Base-by-base conservation (phyloP, 2,797 vertebrate genomes). In the Ptychadena robeensis region DNA sequence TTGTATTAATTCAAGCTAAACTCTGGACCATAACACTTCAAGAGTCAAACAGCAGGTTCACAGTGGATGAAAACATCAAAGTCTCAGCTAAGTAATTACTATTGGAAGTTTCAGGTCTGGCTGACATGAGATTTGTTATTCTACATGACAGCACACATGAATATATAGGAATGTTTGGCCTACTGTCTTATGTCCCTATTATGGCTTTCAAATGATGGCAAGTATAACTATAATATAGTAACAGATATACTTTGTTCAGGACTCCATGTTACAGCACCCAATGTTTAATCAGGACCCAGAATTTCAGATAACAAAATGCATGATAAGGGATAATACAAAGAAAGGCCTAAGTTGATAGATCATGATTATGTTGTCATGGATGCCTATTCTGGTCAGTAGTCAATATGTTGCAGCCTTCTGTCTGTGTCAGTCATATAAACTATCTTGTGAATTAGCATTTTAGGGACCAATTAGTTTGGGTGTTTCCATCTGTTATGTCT, bases 371-470 rank as follows among this genome's bases (percentile, higher is more conserved):
- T 11, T 75, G 37, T 64, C 25, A 40, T 28, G 4, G 27, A 9
- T 63, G 27, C 35, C 15, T 80, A 64, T 63, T 80, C 30, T 63
- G 11, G 57, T 44, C 18, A 71, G 30, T 34, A 22, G 27, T 22
- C 28, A 48, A 72, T 30, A 72, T 72, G 37, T 25, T 35, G 22
- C 30, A 64, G 59, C 35, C 77, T 64, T 72, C 53, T 81, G 37
- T 37, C 32, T 73, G 28, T 53, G 32, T 65, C 15, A 65, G 27
- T 73, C 27, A 37, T 73, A 14, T 12, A 28, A 73, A 38, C 15
- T 59, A 15, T 31, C 12, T 14, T 53, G 22, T 73, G 14, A 40
- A 73, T 73, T 64, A 35, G 37, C 30, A 48, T 66, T 81, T 65
- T 66, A 53, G 79, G 34, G 11, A 28, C 44, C 15, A 70, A 70